phyloP scores from a whole-genome alignment of 2,113 vertebrate species.

The Cephalopholis sonnerati region DNA sequence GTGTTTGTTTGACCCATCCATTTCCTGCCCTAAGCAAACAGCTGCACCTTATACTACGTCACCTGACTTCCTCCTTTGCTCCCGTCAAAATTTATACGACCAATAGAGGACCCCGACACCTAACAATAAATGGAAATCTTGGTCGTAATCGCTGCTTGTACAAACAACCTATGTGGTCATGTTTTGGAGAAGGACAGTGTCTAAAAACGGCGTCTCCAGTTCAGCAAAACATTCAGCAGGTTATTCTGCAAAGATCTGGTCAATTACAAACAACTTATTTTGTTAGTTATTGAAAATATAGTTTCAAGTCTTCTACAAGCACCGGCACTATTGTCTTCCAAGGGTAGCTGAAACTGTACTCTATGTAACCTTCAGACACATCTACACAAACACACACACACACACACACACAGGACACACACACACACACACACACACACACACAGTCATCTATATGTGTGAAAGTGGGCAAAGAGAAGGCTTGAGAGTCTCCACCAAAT shows the following conservation, averaged over 20 bases:
- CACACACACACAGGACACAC: conserved; percentile 8
- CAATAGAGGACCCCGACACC: too few species aligned
- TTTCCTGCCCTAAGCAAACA: too few species aligned
- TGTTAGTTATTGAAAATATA: conserved; percentile 6
- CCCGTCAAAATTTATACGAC: too few species aligned
- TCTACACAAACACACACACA: background rate
- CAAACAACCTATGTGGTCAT: too few species aligned
- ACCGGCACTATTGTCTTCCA: conserved; percentile 29
- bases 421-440: conserved; percentile 14
- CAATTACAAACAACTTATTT: background rate
- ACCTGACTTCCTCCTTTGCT: too few species aligned
- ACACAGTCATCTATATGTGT: conserved; percentile 63
- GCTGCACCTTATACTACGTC: too few species aligned
- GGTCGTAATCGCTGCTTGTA: too few species aligned
- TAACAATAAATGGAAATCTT: too few species aligned
- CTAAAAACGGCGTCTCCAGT: background rate
- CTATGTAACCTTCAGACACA: conserved; percentile 66
- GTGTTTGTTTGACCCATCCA: too few species aligned
- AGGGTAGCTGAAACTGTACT: conserved; percentile 53
- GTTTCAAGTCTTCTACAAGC: conserved; percentile 41
- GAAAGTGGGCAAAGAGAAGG: conserved; percentile 54
- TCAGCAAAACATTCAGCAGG: background rate
- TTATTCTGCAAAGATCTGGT: conserved; percentile 3
- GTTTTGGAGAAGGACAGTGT: background rate
- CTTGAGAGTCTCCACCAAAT: conserved; percentile 73